These are phyloP conservation scores for Melolontha melolontha DNA, from an alignment of 2,888 invertebrate species.

Conservation along the genomic window DNA sequence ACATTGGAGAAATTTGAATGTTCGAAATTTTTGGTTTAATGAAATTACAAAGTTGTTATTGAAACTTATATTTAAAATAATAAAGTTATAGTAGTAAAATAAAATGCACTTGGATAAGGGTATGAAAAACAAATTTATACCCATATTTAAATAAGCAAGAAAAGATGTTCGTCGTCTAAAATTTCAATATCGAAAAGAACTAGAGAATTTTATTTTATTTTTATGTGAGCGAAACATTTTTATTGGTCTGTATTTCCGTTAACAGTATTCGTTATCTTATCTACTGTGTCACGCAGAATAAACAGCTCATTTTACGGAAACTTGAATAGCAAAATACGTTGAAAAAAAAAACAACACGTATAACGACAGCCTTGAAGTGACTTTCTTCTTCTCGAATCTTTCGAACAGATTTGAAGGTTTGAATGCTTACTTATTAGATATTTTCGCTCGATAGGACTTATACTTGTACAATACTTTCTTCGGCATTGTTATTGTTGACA, in stretches of 20 bases:
- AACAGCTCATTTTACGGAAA: constrained; percentile 22
- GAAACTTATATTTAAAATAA: too few species aligned
- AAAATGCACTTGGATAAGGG: too few species aligned
- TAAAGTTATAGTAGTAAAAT: too few species aligned
- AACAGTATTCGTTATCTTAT: constrained; percentile 19
- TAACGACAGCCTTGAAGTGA: neutral
- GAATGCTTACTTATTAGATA: constrained; percentile 11
- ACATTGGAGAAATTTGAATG: too few species aligned
- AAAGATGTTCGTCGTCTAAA: constrained; percentile 1
- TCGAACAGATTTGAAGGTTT: constrained; percentile 7
- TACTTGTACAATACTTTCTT: constrained; percentile 5
- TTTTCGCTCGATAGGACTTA: constrained; percentile 10
- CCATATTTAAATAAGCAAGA: too few species aligned
- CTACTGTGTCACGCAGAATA: constrained; percentile 20
- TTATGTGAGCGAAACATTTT: constrained; percentile 25
- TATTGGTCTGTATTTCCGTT: constrained; percentile 21
- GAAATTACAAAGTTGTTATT: too few species aligned
- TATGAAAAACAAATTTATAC: too few species aligned
- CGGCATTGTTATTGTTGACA: constrained; percentile 18
- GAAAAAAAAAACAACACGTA: constrained; percentile 16
- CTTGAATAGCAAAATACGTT: constrained; percentile 16
- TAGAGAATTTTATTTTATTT: constrained; percentile 13
- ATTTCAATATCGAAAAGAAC: constrained; percentile 11
- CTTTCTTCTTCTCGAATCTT: neutral
- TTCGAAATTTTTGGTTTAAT: too few species aligned